phyloP scores from a whole-genome alignment of 1,140 invertebrate species.

The Drosophila repletoides region DNA sequence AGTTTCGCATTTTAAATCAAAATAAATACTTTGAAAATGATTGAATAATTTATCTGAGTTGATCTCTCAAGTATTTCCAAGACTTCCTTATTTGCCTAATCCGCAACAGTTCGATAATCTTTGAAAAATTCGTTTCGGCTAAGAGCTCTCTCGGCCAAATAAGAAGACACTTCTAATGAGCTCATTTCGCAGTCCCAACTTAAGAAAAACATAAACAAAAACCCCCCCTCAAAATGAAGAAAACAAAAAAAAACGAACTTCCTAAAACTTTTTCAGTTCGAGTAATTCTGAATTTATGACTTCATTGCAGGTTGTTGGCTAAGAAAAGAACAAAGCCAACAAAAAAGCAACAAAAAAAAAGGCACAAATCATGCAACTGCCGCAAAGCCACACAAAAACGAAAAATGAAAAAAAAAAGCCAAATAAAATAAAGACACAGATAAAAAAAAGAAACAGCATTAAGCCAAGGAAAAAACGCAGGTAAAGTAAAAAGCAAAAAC shows the following conservation, averaged over 20 bases:
- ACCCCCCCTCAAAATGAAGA: not conserved
- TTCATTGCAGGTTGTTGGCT: conserved; percentile 31
- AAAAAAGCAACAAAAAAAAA: conserved; percentile 18
- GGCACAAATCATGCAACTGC: conserved; percentile 39
- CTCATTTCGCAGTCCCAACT: conserved; percentile 24
- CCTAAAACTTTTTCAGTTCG: conserved; percentile 28
- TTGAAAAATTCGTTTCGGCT: not conserved
- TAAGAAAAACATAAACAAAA: conserved; percentile 11
- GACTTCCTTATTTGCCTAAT: conserved; percentile 24
- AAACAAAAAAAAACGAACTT: conserved; percentile 21
- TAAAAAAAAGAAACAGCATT: conserved; percentile 22
- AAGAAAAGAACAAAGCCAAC: too few relatives aligned
- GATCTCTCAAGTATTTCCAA: conserved; percentile 10
- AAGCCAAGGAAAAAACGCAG: conserved; percentile 34
- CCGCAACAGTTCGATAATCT: conserved; percentile 24
- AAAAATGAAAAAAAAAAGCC: conserved; percentile 29
- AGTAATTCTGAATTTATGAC: conserved; percentile 49
- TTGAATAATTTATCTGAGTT: not conserved
- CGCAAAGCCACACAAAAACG: conserved; percentile 33
- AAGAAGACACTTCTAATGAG: conserved; percentile 35
- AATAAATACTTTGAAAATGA: not conserved
- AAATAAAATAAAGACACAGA: conserved; percentile 42
- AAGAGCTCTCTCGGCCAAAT: conserved; percentile 11
- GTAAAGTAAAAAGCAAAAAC: conserved; percentile 74
- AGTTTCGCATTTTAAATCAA: not conserved